Percentiles rank a stretch among this genome's conserved stretches.
Conservation (phyloP, 2,113 vertebrate species). For the Zeus faber region DNA sequence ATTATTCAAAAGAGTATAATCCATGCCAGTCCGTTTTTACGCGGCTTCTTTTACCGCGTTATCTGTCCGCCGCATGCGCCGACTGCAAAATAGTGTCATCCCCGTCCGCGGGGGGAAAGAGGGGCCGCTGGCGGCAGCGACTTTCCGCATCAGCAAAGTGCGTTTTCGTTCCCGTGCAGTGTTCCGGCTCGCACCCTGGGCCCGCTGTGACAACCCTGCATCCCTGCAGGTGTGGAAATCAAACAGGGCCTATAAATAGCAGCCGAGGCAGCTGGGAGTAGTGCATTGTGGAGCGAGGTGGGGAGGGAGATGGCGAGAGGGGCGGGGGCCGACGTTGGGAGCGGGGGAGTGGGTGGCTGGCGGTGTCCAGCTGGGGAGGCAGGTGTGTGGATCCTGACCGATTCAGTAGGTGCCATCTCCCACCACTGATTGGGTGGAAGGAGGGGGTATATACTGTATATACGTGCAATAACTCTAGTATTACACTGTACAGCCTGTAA, state of each 20-base stretch:
- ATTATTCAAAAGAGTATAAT: constrained; percentile 50
- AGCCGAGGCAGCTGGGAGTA: constrained; percentile 83
- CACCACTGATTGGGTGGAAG: constrained; percentile 47
- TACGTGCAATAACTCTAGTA: no score
- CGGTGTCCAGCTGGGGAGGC: constrained; percentile 74
- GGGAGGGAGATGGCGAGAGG: constrained; percentile 7
- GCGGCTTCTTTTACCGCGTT: no score
- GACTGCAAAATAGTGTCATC: constrained; percentile 47
- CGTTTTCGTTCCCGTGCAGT: constrained; percentile 73
- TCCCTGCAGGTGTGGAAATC: constrained; percentile 88
- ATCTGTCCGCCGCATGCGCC: constrained; percentile 50
- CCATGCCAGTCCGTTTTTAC: constrained; percentile 34
- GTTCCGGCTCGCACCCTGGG: constrained; percentile 70
- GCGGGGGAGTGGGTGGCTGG: no score
- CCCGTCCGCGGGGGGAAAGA: constrained; percentile 36
- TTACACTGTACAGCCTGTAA: no score
- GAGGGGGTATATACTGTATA: no score
- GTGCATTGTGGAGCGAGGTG: constrained; percentile 53
- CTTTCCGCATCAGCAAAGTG: constrained; percentile 74
- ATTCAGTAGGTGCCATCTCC: no score
- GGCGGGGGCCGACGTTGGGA: constrained; percentile 11
- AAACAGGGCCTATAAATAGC: constrained; percentile 90
- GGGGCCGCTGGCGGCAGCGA: constrained; percentile 67
- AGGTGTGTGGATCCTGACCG: constrained; percentile 73
- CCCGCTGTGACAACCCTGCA: constrained; percentile 66